Percentiles rank a stretch among this genome's conserved stretches.
phyloP scores from a whole-genome alignment of 2,888 invertebrate genomes.

The Tyria jacobaeae region DNA sequence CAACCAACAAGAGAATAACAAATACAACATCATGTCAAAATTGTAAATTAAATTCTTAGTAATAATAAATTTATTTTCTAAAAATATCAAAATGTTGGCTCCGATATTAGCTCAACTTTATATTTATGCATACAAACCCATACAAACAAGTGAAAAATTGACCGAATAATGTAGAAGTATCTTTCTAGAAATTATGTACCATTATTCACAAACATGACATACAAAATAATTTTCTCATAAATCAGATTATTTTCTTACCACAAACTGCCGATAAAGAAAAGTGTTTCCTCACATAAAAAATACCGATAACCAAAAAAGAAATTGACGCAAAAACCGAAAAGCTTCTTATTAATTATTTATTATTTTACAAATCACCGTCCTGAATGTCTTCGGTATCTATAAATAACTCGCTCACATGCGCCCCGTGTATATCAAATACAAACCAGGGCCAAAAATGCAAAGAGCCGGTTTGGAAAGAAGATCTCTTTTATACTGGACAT shows the following conservation, averaged over 20 bases:
- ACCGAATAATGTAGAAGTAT: neutral
- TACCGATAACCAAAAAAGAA: too few relatives aligned
- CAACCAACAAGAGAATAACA: neutral
- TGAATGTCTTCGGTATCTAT: neutral
- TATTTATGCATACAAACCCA: slow-evolving; percentile 9
- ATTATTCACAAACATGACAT: neutral
- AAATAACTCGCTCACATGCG: neutral
- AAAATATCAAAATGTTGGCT: neutral
- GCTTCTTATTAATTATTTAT: neutral
- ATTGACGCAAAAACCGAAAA: too few relatives aligned
- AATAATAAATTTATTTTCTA: neutral
- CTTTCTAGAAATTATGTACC: neutral
- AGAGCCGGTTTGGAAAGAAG: slow-evolving; percentile 7
- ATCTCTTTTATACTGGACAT: slow-evolving; percentile 1
- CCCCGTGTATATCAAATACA: neutral
- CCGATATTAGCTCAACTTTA: slow-evolving; percentile 10
- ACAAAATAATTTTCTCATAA: neutral
- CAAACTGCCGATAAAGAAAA: neutral
- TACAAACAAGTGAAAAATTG: neutral
- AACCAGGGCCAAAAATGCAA: neutral
- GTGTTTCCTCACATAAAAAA: too few relatives aligned
- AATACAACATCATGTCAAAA: neutral
- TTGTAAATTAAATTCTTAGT: slow-evolving; percentile 1
- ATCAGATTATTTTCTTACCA: neutral
- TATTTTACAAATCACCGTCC: neutral